phyloP scores from a whole-genome alignment of 2,113 vertebrate genomes.

The Hyla sarda region DNA sequence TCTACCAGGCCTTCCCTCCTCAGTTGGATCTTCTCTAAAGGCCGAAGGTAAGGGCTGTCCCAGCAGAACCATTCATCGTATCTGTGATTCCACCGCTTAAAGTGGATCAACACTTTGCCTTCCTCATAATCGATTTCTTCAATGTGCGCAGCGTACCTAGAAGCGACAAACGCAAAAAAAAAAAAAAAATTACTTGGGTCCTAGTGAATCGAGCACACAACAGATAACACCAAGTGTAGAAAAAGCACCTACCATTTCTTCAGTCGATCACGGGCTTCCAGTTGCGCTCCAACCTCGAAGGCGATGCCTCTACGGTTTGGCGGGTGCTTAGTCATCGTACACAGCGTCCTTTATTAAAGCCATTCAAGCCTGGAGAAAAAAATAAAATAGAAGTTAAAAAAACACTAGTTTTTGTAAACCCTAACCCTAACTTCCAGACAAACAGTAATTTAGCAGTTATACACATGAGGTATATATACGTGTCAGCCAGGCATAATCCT shows the following conservation, averaged over 20 bases:
- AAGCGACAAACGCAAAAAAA: not conserved
- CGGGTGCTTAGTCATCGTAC: slow-evolving; percentile 95
- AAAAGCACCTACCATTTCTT: slow-evolving; percentile 93
- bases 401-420: too few relatives aligned
- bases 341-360: slow-evolving; percentile 55
- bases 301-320: slow-evolving; percentile 93
- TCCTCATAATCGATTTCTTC: slow-evolving; percentile 95
- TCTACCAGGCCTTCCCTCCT: slow-evolving; percentile 88
- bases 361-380: slow-evolving; percentile 14
- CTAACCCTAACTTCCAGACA: too few relatives aligned
- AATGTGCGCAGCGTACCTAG: slow-evolving; percentile 93
- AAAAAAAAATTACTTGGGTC: too few relatives aligned
- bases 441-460: not conserved
- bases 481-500: too few relatives aligned
- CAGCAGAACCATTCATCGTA: slow-evolving; percentile 97
- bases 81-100: slow-evolving; percentile 94
- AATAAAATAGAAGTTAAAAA: too few relatives aligned
- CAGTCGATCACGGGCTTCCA: slow-evolving; percentile 94
- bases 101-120: slow-evolving; percentile 92
- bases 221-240: too few relatives aligned
- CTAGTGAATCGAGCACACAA: too few relatives aligned
- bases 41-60: slow-evolving; percentile 89
- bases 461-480: too few relatives aligned
- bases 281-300: slow-evolving; percentile 95
- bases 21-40: slow-evolving; percentile 91